phyloP scores from a whole-genome alignment of 2,888 invertebrate genomes.

The Phaedon cochleariae region DNA sequence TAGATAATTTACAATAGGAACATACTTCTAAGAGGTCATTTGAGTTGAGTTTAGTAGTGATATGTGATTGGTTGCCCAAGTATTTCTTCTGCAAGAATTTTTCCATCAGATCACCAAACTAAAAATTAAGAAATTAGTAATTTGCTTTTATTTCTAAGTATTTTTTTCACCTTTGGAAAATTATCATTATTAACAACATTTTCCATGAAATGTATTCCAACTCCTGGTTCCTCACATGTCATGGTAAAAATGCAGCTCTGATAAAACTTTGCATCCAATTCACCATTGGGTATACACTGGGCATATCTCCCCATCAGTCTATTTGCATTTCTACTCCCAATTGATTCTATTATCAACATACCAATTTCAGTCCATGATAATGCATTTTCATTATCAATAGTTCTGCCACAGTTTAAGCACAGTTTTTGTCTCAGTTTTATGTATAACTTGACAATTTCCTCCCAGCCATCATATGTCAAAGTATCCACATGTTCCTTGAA shows the following conservation, averaged over 20 bases:
- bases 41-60: conserved; percentile 11
- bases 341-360: conserved; percentile 67
- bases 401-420: conserved; percentile 71
- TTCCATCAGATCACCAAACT: conserved; percentile 52
- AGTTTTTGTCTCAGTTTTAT: conserved; percentile 66
- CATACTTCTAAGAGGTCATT: conserved; percentile 41
- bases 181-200: conserved; percentile 22
- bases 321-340: conserved; percentile 68
- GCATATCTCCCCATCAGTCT: conserved; percentile 68
- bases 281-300: conserved; percentile 65
- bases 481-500: conserved; percentile 66
- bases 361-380: conserved; percentile 71
- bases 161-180: conserved; percentile 27
- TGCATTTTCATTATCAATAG: conserved; percentile 62
- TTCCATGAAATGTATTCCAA: conserved; percentile 33
- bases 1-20: conserved; percentile 52
- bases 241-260: conserved; percentile 65
- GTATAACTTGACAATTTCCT: conserved; percentile 65
- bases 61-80: conserved; percentile 33
- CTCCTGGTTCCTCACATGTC: conserved; percentile 20
- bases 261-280: conserved; percentile 70
- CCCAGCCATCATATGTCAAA: conserved; percentile 70
- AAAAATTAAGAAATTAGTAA: conserved; percentile 41
- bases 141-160: background rate
- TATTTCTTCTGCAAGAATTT: conserved; percentile 51